These are phyloP conservation scores for Glossophaga mutica DNA, from an alignment of 2,797 vertebrate species.

Conservation along the genomic window DNA sequence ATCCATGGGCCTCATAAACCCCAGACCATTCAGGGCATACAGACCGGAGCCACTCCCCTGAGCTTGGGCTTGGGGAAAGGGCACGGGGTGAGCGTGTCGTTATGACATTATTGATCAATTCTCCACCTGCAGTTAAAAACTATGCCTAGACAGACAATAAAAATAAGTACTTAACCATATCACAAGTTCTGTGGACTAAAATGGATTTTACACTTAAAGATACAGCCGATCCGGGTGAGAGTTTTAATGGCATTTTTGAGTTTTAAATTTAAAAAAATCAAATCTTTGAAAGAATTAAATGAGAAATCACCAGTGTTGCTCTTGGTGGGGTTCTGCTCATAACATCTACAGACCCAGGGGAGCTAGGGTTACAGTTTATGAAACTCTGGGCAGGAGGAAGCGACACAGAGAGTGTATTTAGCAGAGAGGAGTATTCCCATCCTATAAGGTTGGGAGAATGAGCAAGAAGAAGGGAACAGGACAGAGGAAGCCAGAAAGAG, in stretches of 20 bases:
- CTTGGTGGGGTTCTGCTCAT: constrained; percentile 33
- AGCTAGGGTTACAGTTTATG: not conserved
- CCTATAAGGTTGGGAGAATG: not conserved
- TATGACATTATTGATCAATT: constrained; percentile 97
- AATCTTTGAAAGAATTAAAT: constrained; percentile 73
- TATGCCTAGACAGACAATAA: constrained; percentile 97
- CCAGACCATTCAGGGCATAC: not conserved
- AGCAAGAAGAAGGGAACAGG: too few species aligned
- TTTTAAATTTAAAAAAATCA: constrained; percentile 71
- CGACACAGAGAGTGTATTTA: not conserved
- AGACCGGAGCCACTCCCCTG: constrained; percentile 55
- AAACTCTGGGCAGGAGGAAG: not conserved
- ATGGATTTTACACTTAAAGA: constrained; percentile 93
- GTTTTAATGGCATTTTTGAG: constrained; percentile 77
- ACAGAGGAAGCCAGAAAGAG: not conserved
- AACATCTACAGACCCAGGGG: not conserved
- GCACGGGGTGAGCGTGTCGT: constrained; percentile 91
- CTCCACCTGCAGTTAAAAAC: constrained; percentile 93
- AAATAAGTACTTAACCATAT: constrained; percentile 97
- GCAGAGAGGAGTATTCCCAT: not conserved
- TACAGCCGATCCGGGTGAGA: constrained; percentile 73
- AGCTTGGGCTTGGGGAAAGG: constrained; percentile 85
- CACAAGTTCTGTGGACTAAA: constrained; percentile 94
- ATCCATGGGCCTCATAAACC: not conserved
- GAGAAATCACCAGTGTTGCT: constrained; percentile 56